Evolutionary conservation across 2,888 invertebrate genomes (phyloP).

Genomic region (Tetropium fuscum): DNA sequence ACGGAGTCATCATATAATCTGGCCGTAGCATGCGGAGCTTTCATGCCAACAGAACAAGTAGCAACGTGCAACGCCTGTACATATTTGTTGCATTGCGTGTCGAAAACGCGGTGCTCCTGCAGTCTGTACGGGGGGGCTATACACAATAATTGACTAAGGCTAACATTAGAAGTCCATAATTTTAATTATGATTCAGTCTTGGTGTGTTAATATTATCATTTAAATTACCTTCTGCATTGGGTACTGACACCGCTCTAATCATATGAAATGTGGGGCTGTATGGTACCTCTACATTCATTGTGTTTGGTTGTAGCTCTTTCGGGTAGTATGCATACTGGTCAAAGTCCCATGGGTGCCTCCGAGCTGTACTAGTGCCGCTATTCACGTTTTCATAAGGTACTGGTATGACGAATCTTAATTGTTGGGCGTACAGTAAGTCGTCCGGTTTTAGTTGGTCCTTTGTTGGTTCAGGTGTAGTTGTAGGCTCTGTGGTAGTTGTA

Average conservation of each 20-base stretch:
- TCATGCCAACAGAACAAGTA: no score
- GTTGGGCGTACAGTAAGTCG: constrained; percentile 50
- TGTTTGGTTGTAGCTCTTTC: constrained; percentile 55
- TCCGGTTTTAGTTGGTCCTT: constrained; percentile 33
- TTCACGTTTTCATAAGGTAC: constrained; percentile 50
- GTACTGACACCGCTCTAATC: constrained; percentile 58
- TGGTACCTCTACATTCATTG: constrained; percentile 57
- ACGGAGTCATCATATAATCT: no score
- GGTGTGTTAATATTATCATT: constrained; percentile 3
- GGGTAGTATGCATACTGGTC: constrained; percentile 61
- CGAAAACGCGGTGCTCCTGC: no score
- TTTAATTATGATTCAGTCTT: no score
- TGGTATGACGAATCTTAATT: constrained; percentile 62
- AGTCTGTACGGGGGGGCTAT: no score
- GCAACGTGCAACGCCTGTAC: no score
- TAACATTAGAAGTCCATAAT: no score
- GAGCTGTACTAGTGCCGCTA: constrained; percentile 22
- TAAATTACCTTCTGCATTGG: constrained; percentile 36
- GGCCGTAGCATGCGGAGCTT: no score
- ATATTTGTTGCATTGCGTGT: no score
- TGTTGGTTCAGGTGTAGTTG: constrained; percentile 34
- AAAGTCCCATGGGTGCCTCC: constrained; percentile 55
- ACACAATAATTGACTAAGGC: no score
- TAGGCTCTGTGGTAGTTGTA: constrained; percentile 46
- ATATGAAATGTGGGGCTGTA: constrained; percentile 60